These are phyloP conservation scores for Florisuga fusca DNA, from an alignment of 2,797 vertebrate genomes.

Conservation along the genomic window DNA sequence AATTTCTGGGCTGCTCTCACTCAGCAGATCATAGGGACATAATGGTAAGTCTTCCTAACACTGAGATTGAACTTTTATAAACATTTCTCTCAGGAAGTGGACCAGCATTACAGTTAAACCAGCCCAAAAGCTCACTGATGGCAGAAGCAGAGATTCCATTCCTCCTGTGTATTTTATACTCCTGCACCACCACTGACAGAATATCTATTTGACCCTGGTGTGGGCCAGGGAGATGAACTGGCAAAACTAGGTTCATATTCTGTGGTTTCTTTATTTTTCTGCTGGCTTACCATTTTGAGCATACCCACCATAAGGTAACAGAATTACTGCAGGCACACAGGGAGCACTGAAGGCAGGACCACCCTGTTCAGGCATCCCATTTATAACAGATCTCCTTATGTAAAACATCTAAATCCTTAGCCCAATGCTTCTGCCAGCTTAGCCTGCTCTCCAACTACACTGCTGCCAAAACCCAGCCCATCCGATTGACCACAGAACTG, in stretches of 20 bases:
- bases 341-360: not conserved
- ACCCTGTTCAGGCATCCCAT: not conserved
- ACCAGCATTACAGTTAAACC: not conserved
- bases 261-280: not conserved
- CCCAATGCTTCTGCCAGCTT: not conserved
- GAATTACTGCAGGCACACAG: not conserved
- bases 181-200: not conserved
- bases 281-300: not conserved
- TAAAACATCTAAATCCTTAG: not conserved
- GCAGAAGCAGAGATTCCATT: not conserved
- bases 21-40: not conserved
- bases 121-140: not conserved
- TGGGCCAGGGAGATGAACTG: not conserved
- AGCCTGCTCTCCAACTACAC: not conserved
- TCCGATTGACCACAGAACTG: not conserved
- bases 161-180: not conserved
- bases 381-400: not conserved
- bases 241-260: not conserved
- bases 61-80: accelerated
- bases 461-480: not conserved
- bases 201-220: not conserved
- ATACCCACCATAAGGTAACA: accelerated
- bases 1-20: not conserved
- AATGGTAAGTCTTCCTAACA: not conserved
- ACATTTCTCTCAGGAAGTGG: not conserved